These are phyloP conservation scores for Syrphus vitripennis DNA, from an alignment of 2,888 invertebrate genomes.

Conservation along the genomic window DNA sequence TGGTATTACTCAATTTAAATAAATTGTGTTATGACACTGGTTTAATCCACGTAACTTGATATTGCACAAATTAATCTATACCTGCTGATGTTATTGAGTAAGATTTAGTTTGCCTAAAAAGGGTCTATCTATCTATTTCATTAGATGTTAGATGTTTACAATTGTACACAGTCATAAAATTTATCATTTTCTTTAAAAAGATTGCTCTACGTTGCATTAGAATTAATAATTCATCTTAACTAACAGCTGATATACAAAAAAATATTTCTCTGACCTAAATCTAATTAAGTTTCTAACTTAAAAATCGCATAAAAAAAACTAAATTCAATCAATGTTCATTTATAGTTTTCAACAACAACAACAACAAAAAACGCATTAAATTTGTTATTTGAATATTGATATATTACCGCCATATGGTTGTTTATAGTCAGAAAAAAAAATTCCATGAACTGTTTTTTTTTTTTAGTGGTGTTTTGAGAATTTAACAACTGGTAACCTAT, in stretches of 20 bases:
- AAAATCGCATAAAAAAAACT: neutral
- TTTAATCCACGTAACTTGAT: neutral
- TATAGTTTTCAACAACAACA: neutral
- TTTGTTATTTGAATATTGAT: slow-evolving; percentile 28
- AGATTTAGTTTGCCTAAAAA: too few relatives aligned
- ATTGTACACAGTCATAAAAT: too few relatives aligned
- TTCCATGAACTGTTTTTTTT: slow-evolving; percentile 5
- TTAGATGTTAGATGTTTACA: too few relatives aligned
- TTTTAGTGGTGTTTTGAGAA: neutral
- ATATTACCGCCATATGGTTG: slow-evolving; percentile 54
- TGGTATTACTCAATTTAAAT: neutral
- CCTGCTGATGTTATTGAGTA: too few relatives aligned
- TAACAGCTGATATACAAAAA: neutral
- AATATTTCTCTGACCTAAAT: neutral
- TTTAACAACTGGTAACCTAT: neutral
- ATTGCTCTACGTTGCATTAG: too few relatives aligned
- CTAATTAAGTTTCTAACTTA: neutral
- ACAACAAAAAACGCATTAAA: slow-evolving; percentile 2
- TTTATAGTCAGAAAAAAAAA: neutral
- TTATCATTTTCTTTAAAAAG: too few relatives aligned
- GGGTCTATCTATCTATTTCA: too few relatives aligned
- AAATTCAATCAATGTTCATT: slow-evolving; percentile 14
- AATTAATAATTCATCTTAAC: neutral
- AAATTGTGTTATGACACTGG: neutral
- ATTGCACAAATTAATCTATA: neutral